Evolutionary conservation across 2,888 invertebrate species (phyloP), one percentile per base, ranked within the genome.

Genomic region (Cynaeus angustus): DNA sequence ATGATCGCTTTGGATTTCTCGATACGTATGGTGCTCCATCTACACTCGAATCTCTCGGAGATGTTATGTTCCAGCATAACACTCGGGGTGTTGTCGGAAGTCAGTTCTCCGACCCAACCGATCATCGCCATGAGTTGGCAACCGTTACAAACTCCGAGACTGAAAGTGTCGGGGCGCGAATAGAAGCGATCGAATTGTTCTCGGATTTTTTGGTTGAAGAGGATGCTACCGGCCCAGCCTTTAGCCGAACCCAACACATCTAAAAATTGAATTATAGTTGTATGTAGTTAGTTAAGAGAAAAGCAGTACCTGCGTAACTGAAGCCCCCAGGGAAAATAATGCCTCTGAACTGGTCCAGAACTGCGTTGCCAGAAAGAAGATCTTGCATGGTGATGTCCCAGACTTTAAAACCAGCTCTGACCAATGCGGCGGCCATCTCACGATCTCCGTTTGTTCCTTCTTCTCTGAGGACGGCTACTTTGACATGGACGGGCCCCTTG

Each of bases 251-350:
- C 99, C 56, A 98, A 87, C 0, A 98, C 99, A 84, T 96, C 96
- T 93, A 82, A 12, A 81, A 83, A 71, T 65, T 13, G 37, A 21
- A 9, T 4, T 50, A 33, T 10, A 7, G 41, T 33, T 46, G 16
- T 5, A 59, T n/a, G n/a, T 1, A 26, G 8, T 43, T 43, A 43
- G 1, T 13, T n/a, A 46, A 59, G 37, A 61, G 28, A 46, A 61
- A 14, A 26, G 7, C 3, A 13, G 2, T 84, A 93, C 97, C 97
- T 45, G 97, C 98, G 85, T 98, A 99, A 85, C 98, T 98, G 85
- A 99, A 99, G n/a, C 99, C 99, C 10, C 97, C 99, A 0, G 98
- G 98, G 84, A 99, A 99, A 52, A 97, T 91, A 9, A 99, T 82
- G 0, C 99, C 98, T 74, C 92, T 90, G 86, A 98, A 98, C 14